Percentiles rank a stretch among this genome's conserved stretches.
Evolutionary conservation across 1,140 invertebrate genomes (phyloP).

Genomic region (Habropoda laboriosa): DNA sequence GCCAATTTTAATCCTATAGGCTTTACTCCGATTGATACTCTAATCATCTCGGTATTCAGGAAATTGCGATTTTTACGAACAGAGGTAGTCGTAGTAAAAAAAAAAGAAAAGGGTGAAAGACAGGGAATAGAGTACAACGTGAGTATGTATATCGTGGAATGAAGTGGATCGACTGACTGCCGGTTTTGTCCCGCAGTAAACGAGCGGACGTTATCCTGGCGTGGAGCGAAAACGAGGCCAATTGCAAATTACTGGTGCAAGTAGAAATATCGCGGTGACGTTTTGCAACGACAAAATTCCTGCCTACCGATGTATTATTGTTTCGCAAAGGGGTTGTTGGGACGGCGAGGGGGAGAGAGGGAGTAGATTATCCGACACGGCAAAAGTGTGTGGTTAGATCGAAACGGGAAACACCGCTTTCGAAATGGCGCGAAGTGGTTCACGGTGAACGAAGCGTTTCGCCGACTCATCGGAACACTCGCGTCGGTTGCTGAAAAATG

Average conservation of each 20-base stretch:
- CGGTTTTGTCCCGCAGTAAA: constrained; percentile 21
- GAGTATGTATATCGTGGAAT: neutral
- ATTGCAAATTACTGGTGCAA: constrained; percentile 30
- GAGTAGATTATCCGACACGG: neutral
- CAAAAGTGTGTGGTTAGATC: constrained; percentile 34
- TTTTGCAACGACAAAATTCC: constrained; percentile 34
- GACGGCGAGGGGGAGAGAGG: neutral
- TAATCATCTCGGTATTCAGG: too few relatives aligned
- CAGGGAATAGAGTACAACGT: too few relatives aligned
- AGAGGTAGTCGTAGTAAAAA: too few relatives aligned
- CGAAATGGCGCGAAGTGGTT: constrained; percentile 26
- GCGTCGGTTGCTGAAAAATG: neutral
- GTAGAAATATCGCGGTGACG: constrained; percentile 6
- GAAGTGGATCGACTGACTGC: constrained; percentile 19
- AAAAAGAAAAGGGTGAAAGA: too few relatives aligned
- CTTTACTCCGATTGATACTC: too few relatives aligned
- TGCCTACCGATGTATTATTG: neutral
- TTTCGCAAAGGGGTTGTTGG: neutral
- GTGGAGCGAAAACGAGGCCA: constrained; percentile 40
- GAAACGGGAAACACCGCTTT: constrained; percentile 14
- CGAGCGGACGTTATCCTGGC: constrained; percentile 14
- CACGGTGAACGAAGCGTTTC: constrained; percentile 23
- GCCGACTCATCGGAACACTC: constrained; percentile 42
- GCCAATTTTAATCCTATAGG: too few relatives aligned
- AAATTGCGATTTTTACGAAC: too few relatives aligned